phyloP scores from a whole-genome alignment of 1,140 invertebrate genomes.

The Diuraphis noxia region DNA sequence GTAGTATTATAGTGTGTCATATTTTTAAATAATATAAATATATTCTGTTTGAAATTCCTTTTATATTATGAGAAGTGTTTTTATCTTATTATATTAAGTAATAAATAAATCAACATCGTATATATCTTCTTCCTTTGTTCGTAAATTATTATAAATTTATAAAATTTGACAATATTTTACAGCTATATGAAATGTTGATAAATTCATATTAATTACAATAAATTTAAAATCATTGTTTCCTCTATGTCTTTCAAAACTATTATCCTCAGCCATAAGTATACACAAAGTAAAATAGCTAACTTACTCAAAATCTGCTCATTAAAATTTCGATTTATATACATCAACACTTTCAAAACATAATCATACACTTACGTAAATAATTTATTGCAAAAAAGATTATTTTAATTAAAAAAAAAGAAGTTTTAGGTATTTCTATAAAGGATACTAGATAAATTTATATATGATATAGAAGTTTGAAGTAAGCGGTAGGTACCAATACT shows the following conservation, averaged over 20 bases:
- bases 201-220: background rate
- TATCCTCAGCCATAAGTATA: background rate
- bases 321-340: background rate
- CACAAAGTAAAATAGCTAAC: background rate
- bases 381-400: background rate
- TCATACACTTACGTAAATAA: background rate
- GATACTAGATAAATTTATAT: background rate
- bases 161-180: background rate
- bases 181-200: background rate
- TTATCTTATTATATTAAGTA: no score
- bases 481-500: no score
- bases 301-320: background rate
- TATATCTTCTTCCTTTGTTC: no score
- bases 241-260: background rate
- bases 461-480: background rate
- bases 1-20: no score
- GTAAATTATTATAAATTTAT: background rate
- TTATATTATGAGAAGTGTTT: no score
- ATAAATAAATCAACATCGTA: no score
- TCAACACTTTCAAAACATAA: background rate
- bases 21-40: no score
- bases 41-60: no score
- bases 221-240: background rate
- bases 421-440: background rate
- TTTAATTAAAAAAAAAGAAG: background rate